A percentile compares a stretch with the other conserved stretches of the same genome.
These are phyloP conservation scores for Desmodus rotundus DNA, from an alignment of 2,113 vertebrate species.

Conservation along the genomic window DNA sequence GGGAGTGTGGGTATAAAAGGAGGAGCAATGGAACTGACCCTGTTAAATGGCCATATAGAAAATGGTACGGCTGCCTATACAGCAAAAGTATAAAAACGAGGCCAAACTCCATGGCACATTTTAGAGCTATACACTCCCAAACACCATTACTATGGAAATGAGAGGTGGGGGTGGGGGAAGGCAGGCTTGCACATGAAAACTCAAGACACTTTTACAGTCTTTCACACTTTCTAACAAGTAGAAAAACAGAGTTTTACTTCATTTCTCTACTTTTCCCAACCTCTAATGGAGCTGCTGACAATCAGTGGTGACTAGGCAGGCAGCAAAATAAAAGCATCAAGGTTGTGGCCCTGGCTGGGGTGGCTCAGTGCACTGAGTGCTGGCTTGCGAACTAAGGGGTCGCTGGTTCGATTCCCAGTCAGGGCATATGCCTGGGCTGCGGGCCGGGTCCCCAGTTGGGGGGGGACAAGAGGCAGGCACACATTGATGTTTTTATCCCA, in stretches of 20 bases:
- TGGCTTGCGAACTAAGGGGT: no score
- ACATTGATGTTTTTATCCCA: no score
- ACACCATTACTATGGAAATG: neutral
- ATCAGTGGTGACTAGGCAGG: neutral
- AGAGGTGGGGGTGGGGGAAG: neutral
- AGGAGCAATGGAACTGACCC: neutral
- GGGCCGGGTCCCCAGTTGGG: no score
- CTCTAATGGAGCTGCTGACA: neutral
- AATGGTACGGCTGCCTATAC: neutral
- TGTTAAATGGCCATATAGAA: neutral
- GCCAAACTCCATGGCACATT: neutral
- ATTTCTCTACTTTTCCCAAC: conserved; percentile 36
- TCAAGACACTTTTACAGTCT: neutral
- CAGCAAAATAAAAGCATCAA: neutral
- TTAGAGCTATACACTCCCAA: conserved; percentile 2
- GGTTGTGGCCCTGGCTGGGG: neutral
- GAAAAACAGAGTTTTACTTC: conserved; percentile 17
- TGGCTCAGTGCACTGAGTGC: no score
- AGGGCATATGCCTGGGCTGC: no score
- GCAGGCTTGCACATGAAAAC: neutral
- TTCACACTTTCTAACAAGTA: neutral
- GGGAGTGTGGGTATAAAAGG: neutral
- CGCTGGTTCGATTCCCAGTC: no score
- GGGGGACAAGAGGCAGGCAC: no score
- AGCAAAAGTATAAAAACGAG: conserved; percentile 21